phyloP scores from a whole-genome alignment of 2,888 invertebrate species.

The Limnephilus rhombicus region DNA sequence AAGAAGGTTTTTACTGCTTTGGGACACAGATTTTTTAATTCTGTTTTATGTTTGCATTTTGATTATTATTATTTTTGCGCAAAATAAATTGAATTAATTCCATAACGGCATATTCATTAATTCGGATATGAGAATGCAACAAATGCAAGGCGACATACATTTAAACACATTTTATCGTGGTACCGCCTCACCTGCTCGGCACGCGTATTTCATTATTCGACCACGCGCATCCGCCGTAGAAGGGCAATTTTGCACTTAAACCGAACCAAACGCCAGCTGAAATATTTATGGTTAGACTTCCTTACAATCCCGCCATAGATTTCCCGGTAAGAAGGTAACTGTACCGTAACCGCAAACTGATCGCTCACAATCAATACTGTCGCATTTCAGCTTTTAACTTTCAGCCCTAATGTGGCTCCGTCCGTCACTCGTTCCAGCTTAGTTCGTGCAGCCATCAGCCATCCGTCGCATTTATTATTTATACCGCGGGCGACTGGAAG shows the following conservation, averaged over 20 bases:
- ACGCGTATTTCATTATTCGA: not conserved
- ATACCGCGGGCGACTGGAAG: slow-evolving; percentile 1
- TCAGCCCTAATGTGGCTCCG: slow-evolving; percentile 7
- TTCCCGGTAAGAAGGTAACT: not conserved
- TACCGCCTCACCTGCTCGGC: not conserved
- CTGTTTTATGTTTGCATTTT: not conserved
- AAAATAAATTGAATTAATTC: not conserved
- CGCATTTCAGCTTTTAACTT: not conserved
- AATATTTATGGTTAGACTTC: not conserved
- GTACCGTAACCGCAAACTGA: not conserved
- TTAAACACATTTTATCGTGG: not conserved
- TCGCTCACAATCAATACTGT: slow-evolving; percentile 10
- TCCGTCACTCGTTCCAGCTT: not conserved
- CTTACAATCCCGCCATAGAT: not conserved
- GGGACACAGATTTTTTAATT: not conserved
- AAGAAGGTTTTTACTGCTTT: not conserved
- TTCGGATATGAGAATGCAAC: not conserved
- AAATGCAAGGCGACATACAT: not conserved
- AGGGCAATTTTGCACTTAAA: not conserved
- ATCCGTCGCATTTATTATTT: slow-evolving; percentile 50
- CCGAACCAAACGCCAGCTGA: not conserved
- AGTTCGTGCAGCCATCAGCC: slow-evolving; percentile 11
- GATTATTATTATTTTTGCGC: no score
- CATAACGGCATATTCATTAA: not conserved
- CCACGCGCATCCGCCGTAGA: not conserved